Evolutionary conservation across 2,113 vertebrate genomes (phyloP), one percentile per base, ranked within the genome.

Genomic region (Hydropotes inermis): DNA sequence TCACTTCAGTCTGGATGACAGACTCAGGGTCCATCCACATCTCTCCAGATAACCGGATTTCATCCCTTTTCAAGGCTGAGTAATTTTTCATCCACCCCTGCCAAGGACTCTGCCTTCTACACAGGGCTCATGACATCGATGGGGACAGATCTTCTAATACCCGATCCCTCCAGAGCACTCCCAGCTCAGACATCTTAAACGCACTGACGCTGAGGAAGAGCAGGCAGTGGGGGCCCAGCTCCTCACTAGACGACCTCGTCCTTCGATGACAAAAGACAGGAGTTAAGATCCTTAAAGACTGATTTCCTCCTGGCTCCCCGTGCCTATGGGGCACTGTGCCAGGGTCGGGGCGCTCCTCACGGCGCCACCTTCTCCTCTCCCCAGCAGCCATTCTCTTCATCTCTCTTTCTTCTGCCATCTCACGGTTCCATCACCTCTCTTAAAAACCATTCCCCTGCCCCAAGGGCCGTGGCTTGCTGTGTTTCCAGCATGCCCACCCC

Each of bases 181-280:
- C 17, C 17, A 23, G 5, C 0, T 43, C 10, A 25, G 70, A 52
- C 12, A 12, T 25, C 45, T 50, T 64, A 19, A 30, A 60, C 5
- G 1, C 30, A 11, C 1, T 0, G 3, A 39, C 23, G 54, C 43
- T 0, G 0, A 55, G 58, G 33, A 64, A 55, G 15, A 12, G 23
- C 19, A 28, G 30, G 8, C 3, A 74, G 64, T 7, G 15, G 25
- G 1, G 52, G 6, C 12, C 10, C 27, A 11, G 0, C 19, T 28
- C n/a, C 33, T 25, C 39, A 30, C 25, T 14, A 12, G 47, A 39
- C 60, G 13, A 57, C 33, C 43, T 54, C 30, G 27, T 14, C 61
- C 74, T 70, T 54, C 8, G 50, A 16, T 60, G 60, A 10, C n/a
- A 70, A 64, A 17, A 50, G 52, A 39, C 2, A 39, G n/a, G 45